Evolutionary conservation across 2,113 vertebrate species (phyloP).

Genomic region (Equus quagga): DNA sequence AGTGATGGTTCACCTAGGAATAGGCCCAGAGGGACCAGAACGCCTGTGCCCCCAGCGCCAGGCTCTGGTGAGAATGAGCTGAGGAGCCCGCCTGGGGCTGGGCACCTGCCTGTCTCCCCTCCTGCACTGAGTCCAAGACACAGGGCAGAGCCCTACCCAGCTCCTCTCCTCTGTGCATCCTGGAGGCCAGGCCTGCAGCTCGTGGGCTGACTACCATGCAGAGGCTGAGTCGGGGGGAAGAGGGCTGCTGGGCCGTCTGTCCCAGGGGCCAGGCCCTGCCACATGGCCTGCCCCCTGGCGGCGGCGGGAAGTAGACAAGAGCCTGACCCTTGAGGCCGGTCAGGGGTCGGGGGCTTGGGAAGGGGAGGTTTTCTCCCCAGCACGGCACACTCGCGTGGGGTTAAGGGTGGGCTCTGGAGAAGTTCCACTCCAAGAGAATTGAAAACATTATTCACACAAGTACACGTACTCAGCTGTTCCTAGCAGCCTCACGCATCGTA

Average conservation of each 20-base stretch:
- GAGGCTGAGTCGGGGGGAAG: background rate
- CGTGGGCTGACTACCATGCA: no score
- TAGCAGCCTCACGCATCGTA: background rate
- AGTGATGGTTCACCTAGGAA: background rate
- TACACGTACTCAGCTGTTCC: fast-evolving
- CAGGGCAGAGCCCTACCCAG: background rate
- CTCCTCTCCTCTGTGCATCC: background rate
- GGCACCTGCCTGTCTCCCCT: background rate
- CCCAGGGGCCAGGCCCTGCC: background rate
- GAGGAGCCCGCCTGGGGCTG: background rate
- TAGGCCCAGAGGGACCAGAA: background rate
- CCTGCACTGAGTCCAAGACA: no score
- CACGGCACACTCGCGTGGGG: background rate
- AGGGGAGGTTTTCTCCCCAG: background rate
- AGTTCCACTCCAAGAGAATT: no score
- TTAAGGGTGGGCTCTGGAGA: background rate
- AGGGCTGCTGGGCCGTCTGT: background rate
- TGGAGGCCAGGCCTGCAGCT: background rate
- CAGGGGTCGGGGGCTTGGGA: background rate
- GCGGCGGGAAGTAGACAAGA: no score
- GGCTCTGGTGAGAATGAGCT: background rate
- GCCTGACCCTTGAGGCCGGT: background rate
- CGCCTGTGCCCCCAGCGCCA: background rate
- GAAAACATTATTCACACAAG: background rate
- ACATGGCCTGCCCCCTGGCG: background rate